Conservation (phyloP, 2,888 invertebrate genomes). For the Bombylius discolor region DNA sequence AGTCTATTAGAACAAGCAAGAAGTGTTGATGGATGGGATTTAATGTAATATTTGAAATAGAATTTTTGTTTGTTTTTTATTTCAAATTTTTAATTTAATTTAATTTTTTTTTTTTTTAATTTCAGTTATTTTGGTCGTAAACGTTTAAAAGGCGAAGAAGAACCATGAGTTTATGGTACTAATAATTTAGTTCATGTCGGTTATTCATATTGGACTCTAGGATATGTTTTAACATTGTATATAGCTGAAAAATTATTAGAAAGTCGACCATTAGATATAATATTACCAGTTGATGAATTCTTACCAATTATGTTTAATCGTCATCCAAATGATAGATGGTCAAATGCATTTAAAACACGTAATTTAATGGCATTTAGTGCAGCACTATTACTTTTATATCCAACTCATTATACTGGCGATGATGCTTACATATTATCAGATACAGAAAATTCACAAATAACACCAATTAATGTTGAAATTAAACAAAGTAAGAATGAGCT, state of each 20-base stretch:
- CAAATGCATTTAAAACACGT: constrained; percentile 56
- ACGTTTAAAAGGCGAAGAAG: constrained; percentile 57
- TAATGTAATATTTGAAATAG: constrained; percentile 47
- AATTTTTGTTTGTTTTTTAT: neutral
- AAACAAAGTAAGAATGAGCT: too few relatives aligned
- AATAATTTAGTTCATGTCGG: constrained; percentile 58
- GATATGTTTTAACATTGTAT: constrained; percentile 63
- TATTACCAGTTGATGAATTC: constrained; percentile 94
- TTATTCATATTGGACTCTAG: constrained; percentile 98
- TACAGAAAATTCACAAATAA: constrained; percentile 67
- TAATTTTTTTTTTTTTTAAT: constrained; percentile 1
- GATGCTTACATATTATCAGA: constrained; percentile 87
- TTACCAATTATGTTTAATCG: constrained; percentile 88
- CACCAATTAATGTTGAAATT: constrained; percentile 5
- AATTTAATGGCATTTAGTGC: constrained; percentile 73
- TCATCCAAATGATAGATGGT: constrained; percentile 76
- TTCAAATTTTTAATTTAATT: neutral
- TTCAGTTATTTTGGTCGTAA: constrained; percentile 87
- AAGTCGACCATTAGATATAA: constrained; percentile 64
- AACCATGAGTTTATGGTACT: constrained; percentile 54
- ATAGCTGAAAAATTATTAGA: constrained; percentile 72
- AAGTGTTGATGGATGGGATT: constrained; percentile 62
- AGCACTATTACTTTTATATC: constrained; percentile 74
- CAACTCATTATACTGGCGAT: constrained; percentile 91
- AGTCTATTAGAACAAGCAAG: constrained; percentile 35